These are phyloP conservation scores for Apocheima hispidaria DNA, from an alignment of 2,888 invertebrate genomes.

Conservation along the genomic window DNA sequence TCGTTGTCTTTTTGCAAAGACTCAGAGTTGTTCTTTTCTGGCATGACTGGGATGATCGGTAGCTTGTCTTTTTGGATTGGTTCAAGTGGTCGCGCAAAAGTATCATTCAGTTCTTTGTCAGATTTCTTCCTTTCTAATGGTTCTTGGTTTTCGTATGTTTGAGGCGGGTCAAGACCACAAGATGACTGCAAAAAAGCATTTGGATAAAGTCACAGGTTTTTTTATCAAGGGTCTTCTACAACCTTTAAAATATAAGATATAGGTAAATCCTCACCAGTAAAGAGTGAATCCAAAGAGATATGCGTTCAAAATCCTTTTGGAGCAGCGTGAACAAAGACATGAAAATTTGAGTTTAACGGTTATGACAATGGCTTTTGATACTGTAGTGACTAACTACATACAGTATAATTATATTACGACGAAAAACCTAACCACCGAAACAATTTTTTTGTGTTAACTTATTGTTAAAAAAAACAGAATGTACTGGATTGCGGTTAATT, in stretches of 20 bases:
- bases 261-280: conserved; percentile 66
- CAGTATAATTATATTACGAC: background rate
- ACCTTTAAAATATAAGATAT: background rate
- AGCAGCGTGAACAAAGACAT: conserved; percentile 60
- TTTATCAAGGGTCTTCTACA: background rate
- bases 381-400: background rate
- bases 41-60: conserved; percentile 63
- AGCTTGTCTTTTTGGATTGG: conserved; percentile 61
- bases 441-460: no score
- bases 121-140: conserved; percentile 67
- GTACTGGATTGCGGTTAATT: background rate
- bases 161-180: conserved; percentile 74
- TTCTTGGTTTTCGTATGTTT: conserved; percentile 76
- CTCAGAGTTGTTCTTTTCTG: conserved; percentile 68
- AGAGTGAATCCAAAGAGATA: conserved; percentile 62
- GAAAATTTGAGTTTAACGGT: conserved; percentile 11
- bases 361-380: conserved; percentile 16
- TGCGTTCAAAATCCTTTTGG: conserved; percentile 60
- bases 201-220: background rate
- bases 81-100: conserved; percentile 63
- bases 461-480: background rate
- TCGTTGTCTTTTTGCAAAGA: conserved; percentile 63
- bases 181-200: conserved; percentile 62
- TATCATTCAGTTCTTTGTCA: conserved; percentile 75
- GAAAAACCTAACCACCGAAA: no score